Percentiles rank a stretch among this genome's conserved stretches.
Evolutionary conservation across 2,888 invertebrate genomes (phyloP).

Genomic region (Heliconius charithonia): DNA sequence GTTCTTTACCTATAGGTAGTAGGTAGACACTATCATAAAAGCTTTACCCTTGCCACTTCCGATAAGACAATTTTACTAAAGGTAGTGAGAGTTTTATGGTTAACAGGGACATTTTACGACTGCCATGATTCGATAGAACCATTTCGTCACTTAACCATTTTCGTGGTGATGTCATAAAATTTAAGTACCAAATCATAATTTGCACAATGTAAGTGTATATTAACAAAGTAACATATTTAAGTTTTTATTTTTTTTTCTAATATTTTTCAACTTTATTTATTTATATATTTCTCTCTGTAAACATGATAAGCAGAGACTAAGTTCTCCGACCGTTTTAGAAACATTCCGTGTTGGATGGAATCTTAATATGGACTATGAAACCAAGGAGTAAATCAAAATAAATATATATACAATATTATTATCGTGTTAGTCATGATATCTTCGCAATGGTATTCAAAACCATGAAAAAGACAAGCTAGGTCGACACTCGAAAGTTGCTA

Average conservation of each 20-base stretch:
- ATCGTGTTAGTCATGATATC: background rate
- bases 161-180: conserved; percentile 19
- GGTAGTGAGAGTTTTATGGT: conserved; percentile 34
- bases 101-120: conserved; percentile 27
- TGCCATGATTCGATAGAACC: conserved; percentile 21
- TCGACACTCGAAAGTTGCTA: conserved; percentile 41
- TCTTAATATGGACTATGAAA: background rate
- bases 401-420: background rate
- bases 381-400: background rate
- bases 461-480: conserved; percentile 31
- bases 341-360: background rate
- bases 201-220: too few species aligned
- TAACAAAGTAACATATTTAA: background rate
- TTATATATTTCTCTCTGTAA: too few species aligned
- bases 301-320: background rate
- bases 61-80: conserved; percentile 22
- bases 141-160: conserved; percentile 1
- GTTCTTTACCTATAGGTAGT: background rate
- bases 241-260: background rate
- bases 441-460: conserved; percentile 6
- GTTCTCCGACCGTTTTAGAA: background rate
- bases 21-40: background rate
- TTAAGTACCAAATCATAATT: background rate
- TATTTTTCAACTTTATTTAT: background rate
- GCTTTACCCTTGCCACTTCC: conserved; percentile 2